phyloP scores from a whole-genome alignment of 2,797 vertebrate species.

The Pelodytes ibericus region DNA sequence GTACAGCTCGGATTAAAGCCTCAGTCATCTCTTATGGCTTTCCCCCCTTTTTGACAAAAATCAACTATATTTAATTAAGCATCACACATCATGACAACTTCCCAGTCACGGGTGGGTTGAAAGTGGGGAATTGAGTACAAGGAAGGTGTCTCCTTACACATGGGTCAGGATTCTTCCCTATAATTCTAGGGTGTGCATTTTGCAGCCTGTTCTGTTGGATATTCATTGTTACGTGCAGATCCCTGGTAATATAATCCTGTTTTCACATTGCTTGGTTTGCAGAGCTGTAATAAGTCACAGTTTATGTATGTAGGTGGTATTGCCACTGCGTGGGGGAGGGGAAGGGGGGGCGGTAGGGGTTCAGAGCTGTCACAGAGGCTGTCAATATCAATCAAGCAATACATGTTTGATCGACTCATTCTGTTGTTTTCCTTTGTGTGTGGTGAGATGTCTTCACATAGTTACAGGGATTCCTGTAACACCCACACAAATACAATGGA shows the following conservation, averaged over 20 bases:
- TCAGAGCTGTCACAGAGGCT: too few relatives aligned
- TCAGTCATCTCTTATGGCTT: not conserved
- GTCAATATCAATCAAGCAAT: slow-evolving; percentile 29
- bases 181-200: slow-evolving; percentile 11
- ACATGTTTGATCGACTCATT: slow-evolving; percentile 34
- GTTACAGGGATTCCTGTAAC: too few relatives aligned
- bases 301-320: slow-evolving; percentile 12
- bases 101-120: too few relatives aligned
- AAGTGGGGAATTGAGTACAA: not conserved
- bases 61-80: not conserved
- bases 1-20: not conserved
- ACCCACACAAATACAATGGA: too few relatives aligned
- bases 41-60: not conserved
- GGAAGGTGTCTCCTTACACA: not conserved
- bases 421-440: slow-evolving; percentile 18
- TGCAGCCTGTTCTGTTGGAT: slow-evolving; percentile 20
- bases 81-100: not conserved
- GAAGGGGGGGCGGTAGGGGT: too few relatives aligned
- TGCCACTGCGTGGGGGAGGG: slow-evolving; percentile 1
- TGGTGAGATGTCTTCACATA: too few relatives aligned
- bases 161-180: not conserved
- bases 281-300: slow-evolving; percentile 23
- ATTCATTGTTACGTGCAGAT: slow-evolving; percentile 14
- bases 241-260: slow-evolving; percentile 31
- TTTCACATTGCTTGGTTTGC: slow-evolving; percentile 9